Base-by-base conservation (phyloP, 2,888 invertebrate species). In the Drosophila recens region DNA sequence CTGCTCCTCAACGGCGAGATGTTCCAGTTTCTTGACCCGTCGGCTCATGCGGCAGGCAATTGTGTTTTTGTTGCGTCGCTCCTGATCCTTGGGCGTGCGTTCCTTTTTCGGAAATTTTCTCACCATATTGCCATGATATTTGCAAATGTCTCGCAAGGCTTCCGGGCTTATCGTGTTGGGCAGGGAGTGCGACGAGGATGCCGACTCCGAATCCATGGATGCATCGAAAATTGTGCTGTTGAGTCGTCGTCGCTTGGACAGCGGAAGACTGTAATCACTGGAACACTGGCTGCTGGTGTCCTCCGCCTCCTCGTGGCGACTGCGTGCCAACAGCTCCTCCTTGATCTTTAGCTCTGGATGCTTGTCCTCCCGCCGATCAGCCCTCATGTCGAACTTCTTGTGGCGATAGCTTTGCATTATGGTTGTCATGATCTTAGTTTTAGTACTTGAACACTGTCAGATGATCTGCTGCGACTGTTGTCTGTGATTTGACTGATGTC, bases 51-150 rank as follows among this genome's bases (percentile, higher is more conserved):
- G 90, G 52, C 91, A 92, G 48, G 91, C 91, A 33, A 90, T 80
- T 0, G 91, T 92, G 64, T 92, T 92, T 49, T 91, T 92, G 59
- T 92, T 82, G 3, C 91, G 90, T 1, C 91, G 81, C 56, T 92
- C 91, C 67, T 92, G 91, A 53, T 92, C 91, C 65, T 91, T 92
- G 23, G 88, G 79, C 2, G 89, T 74, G 6, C 92, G 90, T 56
- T 91, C 90, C 33, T 89, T 91, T 45, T 91, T 91, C 0, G 92
- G 92, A 54, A 91, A 92, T 9, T 87, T 82, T 0, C 91, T 72
- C 1, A 91, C 92, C 91, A 92, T 92, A 17, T 92, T 92, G 2
- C 82, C 86, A 38, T 91, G 91, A 64, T 90, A 91, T 40, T 90
- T 90, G 57, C 90, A 91, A 53, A 91, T 90, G 61, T 79, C 85